Evolutionary conservation across 2,797 vertebrate species (phyloP).

Genomic region (Poecilia gillii): DNA sequence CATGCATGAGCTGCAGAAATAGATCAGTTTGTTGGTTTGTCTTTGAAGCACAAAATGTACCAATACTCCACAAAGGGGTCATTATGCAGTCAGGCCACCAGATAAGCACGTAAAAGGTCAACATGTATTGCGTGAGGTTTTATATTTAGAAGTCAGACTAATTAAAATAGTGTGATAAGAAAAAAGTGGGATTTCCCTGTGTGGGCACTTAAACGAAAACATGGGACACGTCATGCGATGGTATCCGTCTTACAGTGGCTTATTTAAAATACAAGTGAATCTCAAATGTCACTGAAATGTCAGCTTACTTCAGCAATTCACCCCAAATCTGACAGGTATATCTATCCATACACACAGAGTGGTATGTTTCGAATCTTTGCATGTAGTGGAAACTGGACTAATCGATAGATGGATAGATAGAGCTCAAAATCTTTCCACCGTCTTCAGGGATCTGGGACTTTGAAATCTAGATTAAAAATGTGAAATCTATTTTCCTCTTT

Average conservation of each 20-base stretch:
- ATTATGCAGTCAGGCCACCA: background rate
- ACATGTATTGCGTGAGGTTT: background rate
- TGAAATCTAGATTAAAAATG: background rate
- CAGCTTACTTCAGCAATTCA: background rate
- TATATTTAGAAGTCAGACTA: background rate
- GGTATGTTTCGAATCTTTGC: background rate
- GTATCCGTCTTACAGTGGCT: background rate
- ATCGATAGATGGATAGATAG: background rate
- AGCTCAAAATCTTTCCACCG: background rate
- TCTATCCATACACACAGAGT: background rate
- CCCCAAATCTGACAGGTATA: background rate
- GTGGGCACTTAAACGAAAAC: background rate
- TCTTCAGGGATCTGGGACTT: background rate
- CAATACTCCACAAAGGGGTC: background rate
- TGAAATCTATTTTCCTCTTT: background rate
- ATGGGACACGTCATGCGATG: background rate
- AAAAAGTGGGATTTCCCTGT: background rate
- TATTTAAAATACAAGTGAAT: background rate
- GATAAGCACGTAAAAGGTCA: background rate
- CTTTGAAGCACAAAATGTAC: background rate
- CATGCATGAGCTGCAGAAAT: background rate
- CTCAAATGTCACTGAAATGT: background rate
- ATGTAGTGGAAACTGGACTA: background rate
- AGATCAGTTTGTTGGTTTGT: background rate
- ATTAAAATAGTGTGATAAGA: background rate